Percentiles rank a stretch among this genome's conserved stretches.
phyloP scores from a whole-genome alignment of 1,140 invertebrate genomes.

The Anastatus disparis region DNA sequence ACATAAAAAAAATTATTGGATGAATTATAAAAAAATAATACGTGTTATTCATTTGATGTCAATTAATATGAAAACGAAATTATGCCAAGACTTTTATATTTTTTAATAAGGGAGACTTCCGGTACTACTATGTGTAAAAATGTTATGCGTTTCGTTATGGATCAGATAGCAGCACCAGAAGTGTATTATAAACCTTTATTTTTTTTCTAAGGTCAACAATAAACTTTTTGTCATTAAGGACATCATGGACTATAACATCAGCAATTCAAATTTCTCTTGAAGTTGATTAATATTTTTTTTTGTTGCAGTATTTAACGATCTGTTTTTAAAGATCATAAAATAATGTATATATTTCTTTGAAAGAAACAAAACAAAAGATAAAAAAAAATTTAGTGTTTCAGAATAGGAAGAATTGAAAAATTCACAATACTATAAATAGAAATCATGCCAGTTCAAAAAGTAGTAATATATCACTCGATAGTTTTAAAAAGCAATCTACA shows the following conservation, averaged over 20 bases:
- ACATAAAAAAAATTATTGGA: constrained; percentile 13
- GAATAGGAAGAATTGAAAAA: not conserved
- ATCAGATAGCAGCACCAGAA: constrained; percentile 28
- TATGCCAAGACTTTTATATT: constrained; percentile 4
- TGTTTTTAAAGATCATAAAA: too few species aligned
- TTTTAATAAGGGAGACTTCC: constrained; percentile 7
- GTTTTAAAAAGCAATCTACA: constrained; percentile 28
- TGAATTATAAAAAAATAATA: constrained; percentile 1
- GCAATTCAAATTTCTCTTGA: constrained; percentile 18
- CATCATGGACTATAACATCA: not conserved
- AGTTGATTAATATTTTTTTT: too few species aligned
- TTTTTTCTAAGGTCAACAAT: constrained; percentile 7
- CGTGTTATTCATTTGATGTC: constrained; percentile 20
- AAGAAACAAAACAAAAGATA: too few species aligned
- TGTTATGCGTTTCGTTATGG: constrained; percentile 21
- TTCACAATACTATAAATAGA: not conserved
- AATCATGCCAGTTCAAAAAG: constrained; percentile 28
- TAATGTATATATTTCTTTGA: too few species aligned
- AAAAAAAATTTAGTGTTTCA: too few species aligned
- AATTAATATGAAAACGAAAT: not conserved
- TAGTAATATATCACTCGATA: constrained; percentile 39
- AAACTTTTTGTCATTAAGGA: not conserved
- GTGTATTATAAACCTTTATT: constrained; percentile 7
- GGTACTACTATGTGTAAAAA: constrained; percentile 10
- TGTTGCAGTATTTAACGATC: too few species aligned